Evolutionary conservation across 1,140 invertebrate genomes (phyloP).

Genomic region (Tetramorium parvispinum): DNA sequence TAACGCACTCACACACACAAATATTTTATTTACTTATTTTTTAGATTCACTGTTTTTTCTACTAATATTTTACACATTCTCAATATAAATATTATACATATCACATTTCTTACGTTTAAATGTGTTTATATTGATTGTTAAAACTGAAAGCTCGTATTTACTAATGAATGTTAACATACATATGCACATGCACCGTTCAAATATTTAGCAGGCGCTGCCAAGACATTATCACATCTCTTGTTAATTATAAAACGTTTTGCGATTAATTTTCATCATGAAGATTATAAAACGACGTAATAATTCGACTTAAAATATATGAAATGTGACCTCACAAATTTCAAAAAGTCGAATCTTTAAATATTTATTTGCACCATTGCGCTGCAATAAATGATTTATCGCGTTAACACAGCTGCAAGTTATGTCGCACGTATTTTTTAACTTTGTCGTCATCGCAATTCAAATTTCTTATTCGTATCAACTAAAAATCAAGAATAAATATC

Average conservation of each 20-base stretch:
- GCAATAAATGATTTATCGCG: neutral
- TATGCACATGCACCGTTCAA: neutral
- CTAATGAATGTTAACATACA: neutral
- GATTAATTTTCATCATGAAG: neutral
- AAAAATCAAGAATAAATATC: neutral
- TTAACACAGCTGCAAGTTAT: constrained; percentile 2
- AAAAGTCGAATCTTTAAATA: constrained; percentile 5
- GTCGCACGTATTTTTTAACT: neutral
- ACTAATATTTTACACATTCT: too few relatives aligned
- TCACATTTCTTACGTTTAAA: neutral
- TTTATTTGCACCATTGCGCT: neutral
- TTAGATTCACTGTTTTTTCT: too few relatives aligned
- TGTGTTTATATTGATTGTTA: neutral
- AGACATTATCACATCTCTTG: neutral
- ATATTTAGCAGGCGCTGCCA: neutral
- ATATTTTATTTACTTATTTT: too few relatives aligned
- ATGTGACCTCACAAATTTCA: neutral
- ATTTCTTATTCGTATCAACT: neutral
- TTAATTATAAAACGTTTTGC: neutral
- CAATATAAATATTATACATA: too few relatives aligned
- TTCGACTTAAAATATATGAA: neutral
- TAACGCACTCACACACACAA: too few relatives aligned
- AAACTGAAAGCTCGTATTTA: neutral
- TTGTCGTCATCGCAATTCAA: neutral
- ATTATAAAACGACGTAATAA: constrained; percentile 11